Conservation (phyloP, 2,888 invertebrate species). For the Adelognathus sp. region DNA sequence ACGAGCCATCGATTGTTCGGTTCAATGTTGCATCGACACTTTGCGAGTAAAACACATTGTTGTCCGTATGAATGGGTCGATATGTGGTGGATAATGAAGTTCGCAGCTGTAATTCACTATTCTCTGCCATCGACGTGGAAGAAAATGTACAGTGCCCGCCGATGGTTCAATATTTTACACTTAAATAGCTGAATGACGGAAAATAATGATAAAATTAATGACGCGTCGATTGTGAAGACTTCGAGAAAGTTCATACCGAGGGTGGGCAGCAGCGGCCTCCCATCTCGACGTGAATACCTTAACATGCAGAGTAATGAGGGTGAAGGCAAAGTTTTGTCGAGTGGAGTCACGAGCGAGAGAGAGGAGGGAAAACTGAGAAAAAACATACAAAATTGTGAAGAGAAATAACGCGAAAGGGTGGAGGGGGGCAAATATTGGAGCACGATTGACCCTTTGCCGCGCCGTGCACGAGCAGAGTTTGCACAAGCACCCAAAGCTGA, state of each 20-base stretch:
- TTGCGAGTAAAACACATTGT: too few species aligned
- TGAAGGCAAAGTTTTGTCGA: not conserved
- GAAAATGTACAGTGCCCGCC: not conserved
- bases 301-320: slow-evolving; percentile 45
- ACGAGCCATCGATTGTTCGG: too few species aligned
- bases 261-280: too few species aligned
- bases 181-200: not conserved
- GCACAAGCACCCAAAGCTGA: slow-evolving; percentile 25
- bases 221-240: not conserved
- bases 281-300: slow-evolving; percentile 37
- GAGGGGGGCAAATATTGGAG: slow-evolving; percentile 46
- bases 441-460: slow-evolving; percentile 54
- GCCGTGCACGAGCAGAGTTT: slow-evolving; percentile 44
- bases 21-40: too few species aligned
- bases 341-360: too few species aligned
- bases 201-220: not conserved
- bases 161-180: not conserved
- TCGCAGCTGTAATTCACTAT: too few species aligned
- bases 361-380: slow-evolving; percentile 7
- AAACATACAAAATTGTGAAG: slow-evolving; percentile 16
- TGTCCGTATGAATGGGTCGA: too few species aligned
- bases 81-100: too few species aligned
- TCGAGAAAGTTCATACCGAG: too few species aligned
- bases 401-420: slow-evolving; percentile 46
- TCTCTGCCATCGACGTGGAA: too few species aligned